Conservation (phyloP, 2,797 vertebrate species). For the Leuciscus waleckii region DNA sequence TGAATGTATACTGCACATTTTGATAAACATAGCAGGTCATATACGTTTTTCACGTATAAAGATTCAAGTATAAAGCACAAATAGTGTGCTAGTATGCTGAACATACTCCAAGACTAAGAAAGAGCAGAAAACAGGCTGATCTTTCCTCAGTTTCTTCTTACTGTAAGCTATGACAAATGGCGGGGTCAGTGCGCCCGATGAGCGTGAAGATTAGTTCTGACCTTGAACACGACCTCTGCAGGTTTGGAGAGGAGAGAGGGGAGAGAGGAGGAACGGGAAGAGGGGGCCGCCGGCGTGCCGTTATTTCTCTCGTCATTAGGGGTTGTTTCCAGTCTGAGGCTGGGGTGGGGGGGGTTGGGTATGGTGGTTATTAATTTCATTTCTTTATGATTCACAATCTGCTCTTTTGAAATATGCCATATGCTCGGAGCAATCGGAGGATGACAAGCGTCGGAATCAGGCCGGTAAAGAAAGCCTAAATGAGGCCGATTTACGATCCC, state of each 20-base stretch:
- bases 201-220: constrained; percentile 79
- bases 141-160: constrained; percentile 63
- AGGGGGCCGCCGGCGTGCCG: constrained; percentile 79
- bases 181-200: constrained; percentile 67
- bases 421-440: constrained; percentile 92
- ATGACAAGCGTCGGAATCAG: constrained; percentile 93
- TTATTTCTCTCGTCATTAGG: constrained; percentile 83
- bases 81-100: not conserved
- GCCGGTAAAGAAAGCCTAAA: constrained; percentile 93
- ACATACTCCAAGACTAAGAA: constrained; percentile 24
- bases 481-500: constrained; percentile 89
- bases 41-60: not conserved
- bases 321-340: constrained; percentile 79
- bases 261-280: constrained; percentile 68
- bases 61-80: not conserved
- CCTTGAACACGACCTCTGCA: constrained; percentile 80
- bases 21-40: no score
- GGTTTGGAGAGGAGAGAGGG: constrained; percentile 74
- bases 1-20: not conserved
- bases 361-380: constrained; percentile 92
- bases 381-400: constrained; percentile 94
- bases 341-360: constrained; percentile 73
- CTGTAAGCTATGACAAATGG: constrained; percentile 72
- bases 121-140: constrained; percentile 50
- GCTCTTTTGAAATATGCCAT: constrained; percentile 93